A percentile compares a stretch with the other conserved stretches of the same genome.
Evolutionary conservation across 2,888 invertebrate species (phyloP).

Genomic region (Orthosia gothica): DNA sequence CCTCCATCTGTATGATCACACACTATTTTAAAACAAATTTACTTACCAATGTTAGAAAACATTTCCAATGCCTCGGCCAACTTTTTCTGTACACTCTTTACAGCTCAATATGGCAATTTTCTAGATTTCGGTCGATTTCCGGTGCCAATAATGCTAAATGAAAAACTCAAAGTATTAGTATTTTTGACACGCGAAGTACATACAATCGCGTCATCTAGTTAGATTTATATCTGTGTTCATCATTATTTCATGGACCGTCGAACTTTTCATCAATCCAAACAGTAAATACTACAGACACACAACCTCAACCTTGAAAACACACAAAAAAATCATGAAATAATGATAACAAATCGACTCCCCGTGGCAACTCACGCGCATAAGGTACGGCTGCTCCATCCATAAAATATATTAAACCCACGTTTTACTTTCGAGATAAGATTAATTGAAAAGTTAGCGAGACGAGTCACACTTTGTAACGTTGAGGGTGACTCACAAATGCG

Average conservation of each 20-base stretch:
- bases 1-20: too few relatives aligned
- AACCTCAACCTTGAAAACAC: background rate
- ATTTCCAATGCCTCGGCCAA: too few relatives aligned
- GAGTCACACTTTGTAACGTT: constrained; percentile 22
- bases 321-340: background rate
- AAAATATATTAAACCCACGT: constrained; percentile 46
- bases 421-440: constrained; percentile 54
- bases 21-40: too few relatives aligned
- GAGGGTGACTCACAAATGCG: constrained; percentile 24
- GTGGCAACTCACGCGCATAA: constrained; percentile 35
- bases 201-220: too few relatives aligned
- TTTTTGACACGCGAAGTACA: too few relatives aligned
- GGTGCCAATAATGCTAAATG: too few relatives aligned
- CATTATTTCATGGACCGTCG: background rate
- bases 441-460: constrained; percentile 59
- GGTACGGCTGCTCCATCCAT: constrained; percentile 19
- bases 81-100: too few relatives aligned
- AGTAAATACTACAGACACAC: background rate
- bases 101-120: too few relatives aligned
- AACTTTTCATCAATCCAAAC: background rate
- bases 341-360: background rate
- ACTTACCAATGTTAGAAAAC: too few relatives aligned
- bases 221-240: too few relatives aligned
- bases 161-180: too few relatives aligned
- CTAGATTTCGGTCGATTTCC: too few relatives aligned